These are phyloP conservation scores for Sylvia atricapilla DNA, from an alignment of 2,113 vertebrate species.

Conservation along the genomic window DNA sequence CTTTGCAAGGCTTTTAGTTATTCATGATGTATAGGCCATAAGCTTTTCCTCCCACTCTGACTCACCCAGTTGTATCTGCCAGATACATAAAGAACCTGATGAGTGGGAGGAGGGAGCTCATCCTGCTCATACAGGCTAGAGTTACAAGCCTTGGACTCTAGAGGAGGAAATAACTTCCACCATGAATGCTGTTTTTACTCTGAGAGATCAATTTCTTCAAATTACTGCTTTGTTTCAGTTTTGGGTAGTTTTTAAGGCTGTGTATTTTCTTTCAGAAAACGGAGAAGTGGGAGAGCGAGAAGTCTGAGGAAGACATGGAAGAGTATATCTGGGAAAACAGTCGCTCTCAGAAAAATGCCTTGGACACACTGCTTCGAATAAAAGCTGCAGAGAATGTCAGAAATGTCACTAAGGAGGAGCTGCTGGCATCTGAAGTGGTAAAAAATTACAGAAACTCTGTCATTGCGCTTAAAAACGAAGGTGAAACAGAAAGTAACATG, in stretches of 20 bases:
- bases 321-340: conserved; percentile 91
- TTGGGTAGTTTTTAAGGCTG: not conserved
- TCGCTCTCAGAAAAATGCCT: conserved; percentile 79
- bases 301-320: conserved; percentile 88
- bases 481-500: conserved; percentile 80
- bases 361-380: conserved; percentile 78
- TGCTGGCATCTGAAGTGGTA: conserved; percentile 78
- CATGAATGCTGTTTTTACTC: not conserved
- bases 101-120: not conserved
- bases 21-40: not conserved
- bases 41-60: not conserved
- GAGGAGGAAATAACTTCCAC: not conserved
- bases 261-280: conserved; percentile 81
- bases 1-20: not conserved
- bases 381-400: conserved; percentile 58
- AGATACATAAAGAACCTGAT: not conserved
- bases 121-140: not conserved
- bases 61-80: not conserved
- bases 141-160: not conserved
- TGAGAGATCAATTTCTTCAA: not conserved
- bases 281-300: conserved; percentile 87
- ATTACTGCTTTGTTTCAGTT: not conserved
- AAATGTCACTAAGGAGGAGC: conserved; percentile 67
- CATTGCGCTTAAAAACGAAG: conserved; percentile 83
- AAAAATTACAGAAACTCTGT: conserved; percentile 83